Conservation (phyloP, 2,888 invertebrate species). For the Bombyx huttoni region DNA sequence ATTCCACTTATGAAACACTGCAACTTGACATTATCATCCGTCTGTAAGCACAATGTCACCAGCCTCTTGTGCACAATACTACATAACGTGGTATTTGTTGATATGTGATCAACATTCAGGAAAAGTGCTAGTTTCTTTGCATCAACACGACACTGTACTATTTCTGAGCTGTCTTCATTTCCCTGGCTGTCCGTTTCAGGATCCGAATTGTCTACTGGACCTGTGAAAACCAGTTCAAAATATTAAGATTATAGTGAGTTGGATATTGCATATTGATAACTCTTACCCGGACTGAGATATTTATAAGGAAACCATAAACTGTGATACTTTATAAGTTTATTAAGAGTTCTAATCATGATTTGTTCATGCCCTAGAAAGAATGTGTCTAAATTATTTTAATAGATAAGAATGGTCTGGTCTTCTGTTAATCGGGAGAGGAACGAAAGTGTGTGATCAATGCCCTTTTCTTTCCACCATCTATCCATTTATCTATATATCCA, state of each 20-base stretch:
- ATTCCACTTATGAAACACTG: conserved; percentile 87
- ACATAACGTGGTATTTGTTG: conserved; percentile 80
- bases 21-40: conserved; percentile 81
- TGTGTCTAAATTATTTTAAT: too few species aligned
- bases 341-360: too few species aligned
- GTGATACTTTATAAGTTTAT: too few species aligned
- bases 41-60: conserved; percentile 81
- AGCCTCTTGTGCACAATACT: conserved; percentile 82
- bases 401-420: too few species aligned
- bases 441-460: too few species aligned
- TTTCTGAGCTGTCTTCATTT: conserved; percentile 41
- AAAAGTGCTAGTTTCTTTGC: conserved; percentile 86
- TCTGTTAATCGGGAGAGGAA: too few species aligned
- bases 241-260: background rate
- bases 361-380: too few species aligned
- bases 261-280: too few species aligned
- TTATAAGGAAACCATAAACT: too few species aligned
- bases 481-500: too few species aligned
- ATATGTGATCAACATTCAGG: conserved; percentile 82
- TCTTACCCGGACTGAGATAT: too few species aligned
- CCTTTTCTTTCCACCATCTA: too few species aligned
- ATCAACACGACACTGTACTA: conserved; percentile 77
- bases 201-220: conserved; percentile 60
- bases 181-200: conserved; percentile 55
- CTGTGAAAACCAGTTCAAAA: conserved; percentile 21